Conservation (phyloP, 2,113 vertebrate genomes). For the Apodemus speciosus region DNA sequence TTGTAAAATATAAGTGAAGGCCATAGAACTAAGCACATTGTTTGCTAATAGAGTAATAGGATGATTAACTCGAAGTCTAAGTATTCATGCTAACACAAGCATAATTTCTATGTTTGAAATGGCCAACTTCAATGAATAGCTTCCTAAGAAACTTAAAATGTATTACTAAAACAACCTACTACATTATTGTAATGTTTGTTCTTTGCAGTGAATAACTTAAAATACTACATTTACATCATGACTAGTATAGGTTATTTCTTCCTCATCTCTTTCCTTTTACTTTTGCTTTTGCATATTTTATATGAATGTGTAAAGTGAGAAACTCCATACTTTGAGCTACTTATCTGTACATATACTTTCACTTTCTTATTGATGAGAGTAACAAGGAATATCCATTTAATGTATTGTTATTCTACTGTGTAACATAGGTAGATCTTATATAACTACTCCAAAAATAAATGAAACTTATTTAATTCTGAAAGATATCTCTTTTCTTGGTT, state of each 20-base stretch:
- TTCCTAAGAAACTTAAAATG: conserved; percentile 18
- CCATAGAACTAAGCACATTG: neutral
- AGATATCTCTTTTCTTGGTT: neutral
- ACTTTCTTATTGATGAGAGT: neutral
- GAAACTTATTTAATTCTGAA: neutral
- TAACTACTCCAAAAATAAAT: neutral
- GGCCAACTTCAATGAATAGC: neutral
- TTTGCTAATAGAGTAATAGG: conserved; percentile 11
- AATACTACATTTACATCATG: neutral
- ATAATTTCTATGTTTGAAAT: neutral
- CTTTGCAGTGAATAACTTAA: conserved; percentile 1
- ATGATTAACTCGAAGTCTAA: conserved; percentile 24
- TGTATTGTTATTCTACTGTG: neutral
- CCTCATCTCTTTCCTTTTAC: neutral
- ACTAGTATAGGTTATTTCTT: neutral
- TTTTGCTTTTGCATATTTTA: conserved; percentile 15
- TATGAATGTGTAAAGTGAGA: conserved; percentile 21
- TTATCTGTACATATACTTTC: neutral
- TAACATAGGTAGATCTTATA: neutral
- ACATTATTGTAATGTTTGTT: conserved; percentile 1
- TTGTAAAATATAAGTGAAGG: conserved; percentile 46
- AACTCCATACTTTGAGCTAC: neutral
- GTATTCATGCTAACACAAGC: neutral
- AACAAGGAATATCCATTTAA: neutral
- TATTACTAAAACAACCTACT: neutral